Evolutionary conservation across 2,113 vertebrate genomes (phyloP), one percentile per base, ranked within the genome.

Genomic region (Condylura cristata): DNA sequence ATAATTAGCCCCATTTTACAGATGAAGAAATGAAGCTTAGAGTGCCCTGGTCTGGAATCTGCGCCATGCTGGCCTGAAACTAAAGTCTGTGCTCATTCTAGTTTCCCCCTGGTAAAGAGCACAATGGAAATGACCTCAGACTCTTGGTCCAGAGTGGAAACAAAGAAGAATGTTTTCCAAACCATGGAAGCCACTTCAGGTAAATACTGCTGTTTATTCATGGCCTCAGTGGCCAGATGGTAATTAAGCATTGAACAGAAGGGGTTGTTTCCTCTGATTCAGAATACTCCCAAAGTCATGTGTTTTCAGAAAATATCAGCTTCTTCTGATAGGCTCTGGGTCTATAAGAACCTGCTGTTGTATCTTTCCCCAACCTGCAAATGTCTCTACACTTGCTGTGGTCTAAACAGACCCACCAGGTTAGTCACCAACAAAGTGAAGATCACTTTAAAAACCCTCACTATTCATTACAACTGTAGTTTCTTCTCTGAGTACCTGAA

Each of bases 211-310:
- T 96, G 94, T 95, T 96, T 94, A 95, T 68, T 82, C 83, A 94
- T 83, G 58, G 60, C 90, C 60, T 83, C 89, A 44, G 82, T 51
- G 90, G 89, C 68, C 96, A 96, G 95, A 96, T 94, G 95, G 95
- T 95, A 91, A 96, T 91, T 94, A 96, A 95, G 79, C 65, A 90
- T 6, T 89, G 93, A 96, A 89, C 86, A 95, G 94, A 97, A 93
- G 86, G 94, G 70, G 44, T 51, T 96, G 91, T 76, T 96, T 93
- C 86, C 86, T 90, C 46, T 0, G 22, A 90, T 96, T 90, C 91
- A 93, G 85, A 74, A 84, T 56, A 56, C 46, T 84, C 79, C 75
- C 84, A 80, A 93, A 90, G 80, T 74, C 58, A 22, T 94, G 84
- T 89, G 60, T 61, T 94, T 95, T 95, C 82, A 96, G 94, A 92